phyloP scores from a whole-genome alignment of 2,797 vertebrate species.

The Benthosema pterotum region DNA sequence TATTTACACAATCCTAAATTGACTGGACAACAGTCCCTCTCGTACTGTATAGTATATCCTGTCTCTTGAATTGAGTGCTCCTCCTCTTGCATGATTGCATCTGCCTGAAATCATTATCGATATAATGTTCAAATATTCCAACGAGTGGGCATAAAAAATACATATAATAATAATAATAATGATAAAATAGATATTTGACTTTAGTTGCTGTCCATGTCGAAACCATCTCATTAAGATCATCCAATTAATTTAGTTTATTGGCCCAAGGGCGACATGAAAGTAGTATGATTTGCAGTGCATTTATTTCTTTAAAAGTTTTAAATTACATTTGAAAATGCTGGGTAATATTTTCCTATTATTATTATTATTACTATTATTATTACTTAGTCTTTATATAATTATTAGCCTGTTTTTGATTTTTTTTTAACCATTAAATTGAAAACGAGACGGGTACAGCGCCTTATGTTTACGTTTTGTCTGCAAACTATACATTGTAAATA shows the following conservation, averaged over 20 bases:
- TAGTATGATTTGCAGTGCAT: too few species aligned
- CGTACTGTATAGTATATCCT: slow-evolving; percentile 66
- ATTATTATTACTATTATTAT: neutral
- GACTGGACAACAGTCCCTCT: slow-evolving; percentile 68
- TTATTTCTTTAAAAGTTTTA: too few species aligned
- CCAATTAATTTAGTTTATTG: slow-evolving; percentile 18
- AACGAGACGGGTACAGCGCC: neutral
- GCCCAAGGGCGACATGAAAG: too few species aligned
- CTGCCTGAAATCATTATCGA: slow-evolving; percentile 78
- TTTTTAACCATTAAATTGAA: neutral
- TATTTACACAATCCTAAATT: neutral
- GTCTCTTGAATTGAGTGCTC: slow-evolving; percentile 59
- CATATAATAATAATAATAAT: too few species aligned
- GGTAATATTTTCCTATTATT: neutral
- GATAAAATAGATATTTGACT: slow-evolving; percentile 72
- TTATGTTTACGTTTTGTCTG: neutral
- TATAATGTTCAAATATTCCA: slow-evolving; percentile 72
- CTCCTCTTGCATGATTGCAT: slow-evolving; percentile 9
- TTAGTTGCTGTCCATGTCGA: slow-evolving; percentile 12
- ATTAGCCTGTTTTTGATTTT: neutral
- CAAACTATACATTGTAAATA: neutral
- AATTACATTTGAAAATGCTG: too few species aligned
- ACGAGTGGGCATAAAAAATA: slow-evolving; percentile 35
- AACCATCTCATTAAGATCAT: slow-evolving; percentile 8
- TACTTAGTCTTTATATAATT: neutral